Evolutionary conservation across 2,797 vertebrate genomes (phyloP).

Genomic region (Mormyrus hasselquistii): DNA sequence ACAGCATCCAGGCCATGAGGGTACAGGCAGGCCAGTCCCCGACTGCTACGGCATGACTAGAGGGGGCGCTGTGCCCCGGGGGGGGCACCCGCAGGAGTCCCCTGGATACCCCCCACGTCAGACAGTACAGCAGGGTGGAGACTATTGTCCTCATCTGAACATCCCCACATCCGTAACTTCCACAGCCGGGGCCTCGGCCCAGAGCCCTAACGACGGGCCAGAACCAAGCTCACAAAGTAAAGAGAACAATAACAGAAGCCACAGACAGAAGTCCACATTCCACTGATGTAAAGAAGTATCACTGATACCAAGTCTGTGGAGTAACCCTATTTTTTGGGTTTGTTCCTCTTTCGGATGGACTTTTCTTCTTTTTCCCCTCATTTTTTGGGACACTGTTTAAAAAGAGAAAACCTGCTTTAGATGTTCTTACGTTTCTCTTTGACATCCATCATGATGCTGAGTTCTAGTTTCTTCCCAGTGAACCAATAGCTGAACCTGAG

Average conservation of each 20-base stretch:
- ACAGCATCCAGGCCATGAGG: conserved; percentile 92
- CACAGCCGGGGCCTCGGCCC: neutral
- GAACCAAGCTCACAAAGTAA: neutral
- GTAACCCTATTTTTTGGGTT: conserved; percentile 16
- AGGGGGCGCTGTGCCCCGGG: conserved; percentile 64
- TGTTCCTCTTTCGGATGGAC: neutral
- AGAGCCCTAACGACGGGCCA: neutral
- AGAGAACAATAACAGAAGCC: neutral
- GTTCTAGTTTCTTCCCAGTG: conserved; percentile 8
- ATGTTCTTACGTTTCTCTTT: neutral
- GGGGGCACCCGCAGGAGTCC: conserved; percentile 63
- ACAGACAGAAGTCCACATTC: neutral
- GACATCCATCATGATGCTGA: neutral
- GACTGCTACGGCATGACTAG: conserved; percentile 86
- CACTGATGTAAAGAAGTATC: neutral
- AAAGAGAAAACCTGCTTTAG: neutral
- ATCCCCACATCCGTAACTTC: conserved; percentile 42
- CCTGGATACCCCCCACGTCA: conserved; percentile 59
- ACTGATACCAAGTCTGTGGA: conserved; percentile 14
- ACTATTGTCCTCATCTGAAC: conserved; percentile 71
- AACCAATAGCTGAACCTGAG: conserved; percentile 20
- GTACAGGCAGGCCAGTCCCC: conserved; percentile 92
- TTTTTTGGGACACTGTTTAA: neutral
- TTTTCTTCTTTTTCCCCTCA: neutral
- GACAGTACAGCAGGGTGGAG: conserved; percentile 69